Conservation (phyloP, 1,140 invertebrate genomes). For the Brachionus koreanus region DNA sequence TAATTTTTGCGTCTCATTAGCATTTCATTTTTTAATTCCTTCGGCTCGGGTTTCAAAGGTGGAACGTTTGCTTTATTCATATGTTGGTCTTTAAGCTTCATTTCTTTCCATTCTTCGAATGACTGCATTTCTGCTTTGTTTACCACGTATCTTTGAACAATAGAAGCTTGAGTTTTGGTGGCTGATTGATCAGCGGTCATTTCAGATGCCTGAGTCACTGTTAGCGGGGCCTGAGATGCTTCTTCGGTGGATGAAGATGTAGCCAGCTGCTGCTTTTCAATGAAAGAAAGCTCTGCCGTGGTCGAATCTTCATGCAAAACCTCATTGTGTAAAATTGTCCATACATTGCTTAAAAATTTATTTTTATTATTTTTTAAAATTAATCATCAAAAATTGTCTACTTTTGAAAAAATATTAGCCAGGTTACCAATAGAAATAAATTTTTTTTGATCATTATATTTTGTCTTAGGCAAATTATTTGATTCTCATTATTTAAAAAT, state of each 20-base stretch:
- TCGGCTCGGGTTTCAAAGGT: not conserved
- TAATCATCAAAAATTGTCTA: not conserved
- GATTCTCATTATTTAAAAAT: not conserved
- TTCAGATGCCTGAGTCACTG: not conserved
- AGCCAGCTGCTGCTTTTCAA: not conserved
- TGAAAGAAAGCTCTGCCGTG: not conserved
- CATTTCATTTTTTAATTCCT: not conserved
- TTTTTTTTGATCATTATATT: not conserved
- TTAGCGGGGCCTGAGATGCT: not conserved
- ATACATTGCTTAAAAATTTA: not conserved
- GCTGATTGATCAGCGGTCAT: not conserved
- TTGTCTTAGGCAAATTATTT: not conserved
- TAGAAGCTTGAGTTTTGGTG: not conserved
- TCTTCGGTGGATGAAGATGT: not conserved
- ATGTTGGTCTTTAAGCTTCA: slow-evolving; percentile 22
- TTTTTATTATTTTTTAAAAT: not conserved
- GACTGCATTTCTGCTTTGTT: slow-evolving; percentile 41
- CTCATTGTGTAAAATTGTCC: slow-evolving; percentile 19
- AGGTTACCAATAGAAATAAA: not conserved
- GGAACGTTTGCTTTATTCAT: not conserved
- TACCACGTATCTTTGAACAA: not conserved
- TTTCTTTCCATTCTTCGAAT: slow-evolving; percentile 41
- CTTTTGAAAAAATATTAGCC: not conserved
- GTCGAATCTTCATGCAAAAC: not conserved
- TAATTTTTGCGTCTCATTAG: slow-evolving; percentile 49